Evolutionary conservation across 2,113 vertebrate genomes (phyloP).

Genomic region (Trogon melanurus): DNA sequence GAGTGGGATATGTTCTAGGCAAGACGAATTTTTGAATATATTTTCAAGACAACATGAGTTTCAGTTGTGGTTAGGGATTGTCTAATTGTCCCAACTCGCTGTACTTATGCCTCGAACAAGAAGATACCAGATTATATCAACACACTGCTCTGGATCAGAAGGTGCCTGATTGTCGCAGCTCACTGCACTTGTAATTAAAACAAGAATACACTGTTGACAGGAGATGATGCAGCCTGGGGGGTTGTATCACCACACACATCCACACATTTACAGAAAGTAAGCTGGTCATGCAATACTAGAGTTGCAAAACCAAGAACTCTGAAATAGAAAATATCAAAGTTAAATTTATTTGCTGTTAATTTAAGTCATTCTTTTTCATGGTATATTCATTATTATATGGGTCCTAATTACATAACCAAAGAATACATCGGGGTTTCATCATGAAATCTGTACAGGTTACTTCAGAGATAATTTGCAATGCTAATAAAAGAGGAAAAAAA

Average conservation of each 20-base stretch:
- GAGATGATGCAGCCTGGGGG: no score
- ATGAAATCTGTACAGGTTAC: not conserved
- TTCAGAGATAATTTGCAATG: not conserved
- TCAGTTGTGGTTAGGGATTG: no score
- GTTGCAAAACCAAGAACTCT: not conserved
- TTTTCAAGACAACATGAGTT: no score
- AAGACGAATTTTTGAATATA: no score
- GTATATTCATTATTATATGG: not conserved
- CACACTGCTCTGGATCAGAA: no score
- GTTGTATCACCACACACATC: not conserved
- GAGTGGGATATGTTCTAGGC: no score
- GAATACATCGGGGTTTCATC: not conserved
- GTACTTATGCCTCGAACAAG: no score
- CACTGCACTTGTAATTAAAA: no score
- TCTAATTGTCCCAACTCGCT: no score
- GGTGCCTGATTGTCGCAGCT: no score
- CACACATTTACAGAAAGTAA: not conserved
- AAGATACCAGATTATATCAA: no score
- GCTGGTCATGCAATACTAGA: not conserved
- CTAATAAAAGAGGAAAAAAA: not conserved
- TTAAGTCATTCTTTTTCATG: not conserved
- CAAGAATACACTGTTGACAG: no score
- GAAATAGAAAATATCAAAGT: not conserved
- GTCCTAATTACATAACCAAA: not conserved
- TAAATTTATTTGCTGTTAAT: not conserved